phyloP scores from a whole-genome alignment of 2,113 vertebrate genomes.

The Trichomycterus rosablanca region DNA sequence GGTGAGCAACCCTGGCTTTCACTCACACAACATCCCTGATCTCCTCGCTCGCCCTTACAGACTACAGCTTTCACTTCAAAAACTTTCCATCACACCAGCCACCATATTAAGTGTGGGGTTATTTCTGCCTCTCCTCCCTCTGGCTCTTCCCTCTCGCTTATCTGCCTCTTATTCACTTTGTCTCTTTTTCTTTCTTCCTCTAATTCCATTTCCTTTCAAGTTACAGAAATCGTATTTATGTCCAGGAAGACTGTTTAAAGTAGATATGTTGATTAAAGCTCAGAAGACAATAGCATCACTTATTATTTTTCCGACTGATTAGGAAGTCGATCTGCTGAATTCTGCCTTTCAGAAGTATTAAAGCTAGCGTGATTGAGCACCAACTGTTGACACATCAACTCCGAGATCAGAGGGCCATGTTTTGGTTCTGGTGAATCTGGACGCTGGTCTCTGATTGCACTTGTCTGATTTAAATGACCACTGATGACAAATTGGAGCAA shows the following conservation, averaged over 20 bases:
- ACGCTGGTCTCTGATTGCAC: constrained; percentile 41
- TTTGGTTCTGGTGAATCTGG: constrained; percentile 44
- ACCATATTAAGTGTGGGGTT: constrained; percentile 31
- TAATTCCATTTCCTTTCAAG: constrained; percentile 8
- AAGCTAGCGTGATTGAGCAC: constrained; percentile 31
- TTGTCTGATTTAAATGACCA: constrained; percentile 39
- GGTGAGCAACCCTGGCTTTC: constrained; percentile 62
- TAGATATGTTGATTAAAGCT: constrained; percentile 41
- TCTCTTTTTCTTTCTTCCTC: constrained; percentile 9
- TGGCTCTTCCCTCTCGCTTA: neutral
- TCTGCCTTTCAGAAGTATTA: constrained; percentile 36
- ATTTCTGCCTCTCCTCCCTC: constrained; percentile 31
- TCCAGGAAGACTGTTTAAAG: constrained; percentile 39
- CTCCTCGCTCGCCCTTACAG: constrained; percentile 55
- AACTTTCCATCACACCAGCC: constrained; percentile 25
- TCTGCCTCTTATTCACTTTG: neutral
- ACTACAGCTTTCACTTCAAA: constrained; percentile 32
- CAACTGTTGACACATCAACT: constrained; percentile 27
- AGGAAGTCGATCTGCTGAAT: constrained; percentile 30
- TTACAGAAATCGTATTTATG: constrained; percentile 29
- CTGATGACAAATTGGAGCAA: constrained; percentile 44
- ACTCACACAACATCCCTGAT: constrained; percentile 70
- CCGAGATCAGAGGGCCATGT: constrained; percentile 42
- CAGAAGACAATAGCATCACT: constrained; percentile 43
- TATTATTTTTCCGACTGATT: constrained; percentile 45